Percentiles rank a stretch among this genome's conserved stretches.
phyloP scores from a whole-genome alignment of 2,797 vertebrate species.

The Tokudaia tokunoshimensis region DNA sequence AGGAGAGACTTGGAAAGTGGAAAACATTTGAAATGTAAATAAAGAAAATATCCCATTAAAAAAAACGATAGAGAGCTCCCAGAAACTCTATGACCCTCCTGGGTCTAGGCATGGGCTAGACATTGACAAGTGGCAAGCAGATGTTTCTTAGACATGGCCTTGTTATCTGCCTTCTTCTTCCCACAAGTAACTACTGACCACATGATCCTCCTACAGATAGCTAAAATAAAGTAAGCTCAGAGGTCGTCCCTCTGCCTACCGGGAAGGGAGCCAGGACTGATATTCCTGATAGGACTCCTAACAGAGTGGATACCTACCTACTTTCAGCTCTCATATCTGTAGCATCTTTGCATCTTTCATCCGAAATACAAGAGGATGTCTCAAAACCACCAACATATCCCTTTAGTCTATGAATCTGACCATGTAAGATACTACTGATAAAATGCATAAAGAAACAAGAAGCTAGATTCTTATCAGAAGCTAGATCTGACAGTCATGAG shows the following conservation, averaged over 20 bases:
- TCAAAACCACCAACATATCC: neutral
- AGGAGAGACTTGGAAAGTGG: too few relatives aligned
- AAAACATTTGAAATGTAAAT: too few relatives aligned
- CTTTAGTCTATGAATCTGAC: neutral
- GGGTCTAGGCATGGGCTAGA: fast-evolving
- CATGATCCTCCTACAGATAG: fast-evolving
- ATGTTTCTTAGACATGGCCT: neutral
- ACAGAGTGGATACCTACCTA: fast-evolving
- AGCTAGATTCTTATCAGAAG: neutral
- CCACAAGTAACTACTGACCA: neutral
- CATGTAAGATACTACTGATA: neutral
- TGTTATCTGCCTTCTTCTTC: neutral
- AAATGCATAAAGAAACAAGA: constrained; percentile 18
- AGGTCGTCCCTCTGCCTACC: fast-evolving
- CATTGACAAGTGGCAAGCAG: too few relatives aligned
- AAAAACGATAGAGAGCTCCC: neutral
- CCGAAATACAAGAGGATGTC: fast-evolving
- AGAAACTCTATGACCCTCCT: neutral
- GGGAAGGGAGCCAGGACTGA: neutral
- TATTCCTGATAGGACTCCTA: fast-evolving
- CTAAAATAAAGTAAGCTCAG: neutral
- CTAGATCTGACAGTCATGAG: constrained; percentile 43
- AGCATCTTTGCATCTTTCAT: neutral
- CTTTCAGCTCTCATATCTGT: neutral
- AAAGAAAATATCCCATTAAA: too few relatives aligned